Base-by-base conservation (phyloP, 2,797 vertebrate genomes). In the Diplodus puntazzo region DNA sequence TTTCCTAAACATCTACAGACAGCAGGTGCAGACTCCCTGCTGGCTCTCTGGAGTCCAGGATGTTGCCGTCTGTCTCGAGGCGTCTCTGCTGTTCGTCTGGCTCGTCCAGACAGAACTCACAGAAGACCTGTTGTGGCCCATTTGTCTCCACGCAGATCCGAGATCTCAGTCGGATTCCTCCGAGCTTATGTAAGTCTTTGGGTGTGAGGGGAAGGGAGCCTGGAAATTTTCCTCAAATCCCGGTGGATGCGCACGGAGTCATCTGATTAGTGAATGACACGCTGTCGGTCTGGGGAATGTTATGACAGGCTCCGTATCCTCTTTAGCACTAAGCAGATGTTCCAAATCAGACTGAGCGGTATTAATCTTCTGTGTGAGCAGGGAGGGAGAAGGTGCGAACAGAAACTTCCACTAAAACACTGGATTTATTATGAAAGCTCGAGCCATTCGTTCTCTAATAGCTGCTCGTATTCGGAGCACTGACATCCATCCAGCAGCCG, bases 301-400 rank as follows among this genome's bases (percentile, higher is more conserved):
- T 89, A 78, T 82, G 88, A 87, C 82, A 84, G 85, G 74, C 84
- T 84, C 75, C 78, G 57, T 69, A 73, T 85, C 83, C 79, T 89
- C 83, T 83, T 88, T 77, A 84, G 81, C 34, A 10, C 82, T 17
- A 30, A 86, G 85, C 93, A 93, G 91, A 92, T 93, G 92, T 89
- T 90, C 60, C 69, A 75, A 65, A 87, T 91, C 77, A 87, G 12
- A 25, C 68, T 57, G 73, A 82, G 79, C 30, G 0, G 55, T 55
- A 90, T 93, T 87, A 83, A 92, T 92, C 85, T 90, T 69, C 49
- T 87, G 21, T 60, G 16, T 61, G 62, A 84, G 34, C 64, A 72
- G 79, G 30, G 46, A 67, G 76, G 75, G 62, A 66, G 48, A 76
- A 85, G 88, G 90, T 92, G 90, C 67, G 82, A 91, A 90, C 88